Conservation (phyloP, 1,140 invertebrate genomes). For the Drosophila nigrodunni region DNA sequence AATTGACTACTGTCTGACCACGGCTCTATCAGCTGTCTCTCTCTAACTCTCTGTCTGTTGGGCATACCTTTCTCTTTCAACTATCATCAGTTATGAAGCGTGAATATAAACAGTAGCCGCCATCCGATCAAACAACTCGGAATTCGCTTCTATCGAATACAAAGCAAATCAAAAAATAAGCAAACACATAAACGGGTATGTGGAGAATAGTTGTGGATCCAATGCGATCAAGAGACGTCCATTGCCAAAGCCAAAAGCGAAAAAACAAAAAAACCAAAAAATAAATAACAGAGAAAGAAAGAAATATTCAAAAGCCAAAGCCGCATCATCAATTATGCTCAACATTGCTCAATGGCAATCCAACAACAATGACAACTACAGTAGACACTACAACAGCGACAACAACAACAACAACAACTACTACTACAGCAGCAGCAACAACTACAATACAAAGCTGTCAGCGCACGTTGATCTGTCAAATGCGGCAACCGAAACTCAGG, state of each 20-base stretch:
- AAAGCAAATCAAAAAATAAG: slow-evolving; percentile 28
- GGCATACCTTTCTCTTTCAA: slow-evolving; percentile 9
- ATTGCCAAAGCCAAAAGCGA: slow-evolving; percentile 52
- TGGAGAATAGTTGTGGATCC: slow-evolving; percentile 67
- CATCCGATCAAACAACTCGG: slow-evolving; percentile 65
- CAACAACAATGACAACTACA: slow-evolving; percentile 45
- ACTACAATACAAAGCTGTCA: slow-evolving; percentile 73
- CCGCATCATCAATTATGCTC: slow-evolving; percentile 83
- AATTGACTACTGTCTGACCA: slow-evolving; percentile 23
- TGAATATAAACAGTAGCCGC: slow-evolving; percentile 76
- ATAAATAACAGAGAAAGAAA: slow-evolving; percentile 5
- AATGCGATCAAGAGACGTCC: slow-evolving; percentile 75
- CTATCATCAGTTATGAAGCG: slow-evolving; percentile 67
- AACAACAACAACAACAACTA: slow-evolving; percentile 36
- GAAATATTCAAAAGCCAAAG: slow-evolving; percentile 73
- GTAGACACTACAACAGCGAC: slow-evolving; percentile 31
- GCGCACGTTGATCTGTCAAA: slow-evolving; percentile 81
- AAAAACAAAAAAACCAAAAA: slow-evolving; percentile 15
- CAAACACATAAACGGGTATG: slow-evolving; percentile 12
- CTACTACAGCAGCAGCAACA: slow-evolving; percentile 40
- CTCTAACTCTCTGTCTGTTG: background rate
- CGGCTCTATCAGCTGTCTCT: background rate
- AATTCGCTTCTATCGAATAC: slow-evolving; percentile 50
- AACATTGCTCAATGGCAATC: slow-evolving; percentile 65
- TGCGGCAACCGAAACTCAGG: slow-evolving; percentile 56